Conservation (phyloP, 2,888 invertebrate genomes). For the Ormyrus thymus region DNA sequence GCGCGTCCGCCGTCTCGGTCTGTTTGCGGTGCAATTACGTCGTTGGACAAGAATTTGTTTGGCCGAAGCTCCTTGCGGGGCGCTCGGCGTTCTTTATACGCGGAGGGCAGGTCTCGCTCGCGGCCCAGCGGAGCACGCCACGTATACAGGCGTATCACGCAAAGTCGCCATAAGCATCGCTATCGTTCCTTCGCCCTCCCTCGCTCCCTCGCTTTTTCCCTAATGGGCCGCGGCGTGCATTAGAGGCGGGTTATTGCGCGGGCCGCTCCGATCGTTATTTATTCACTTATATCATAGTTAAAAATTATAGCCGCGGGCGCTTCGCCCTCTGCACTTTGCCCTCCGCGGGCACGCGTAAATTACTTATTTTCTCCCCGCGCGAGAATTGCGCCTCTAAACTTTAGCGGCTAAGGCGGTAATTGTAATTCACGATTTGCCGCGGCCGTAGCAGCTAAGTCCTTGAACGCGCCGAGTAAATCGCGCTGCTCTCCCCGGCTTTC, state of each 20-base stretch:
- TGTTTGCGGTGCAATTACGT: background rate
- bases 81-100: background rate
- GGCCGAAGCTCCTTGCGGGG: constrained; percentile 1
- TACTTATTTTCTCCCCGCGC: constrained; percentile 36
- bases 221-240: constrained; percentile 10
- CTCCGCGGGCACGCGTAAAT: constrained; percentile 31
- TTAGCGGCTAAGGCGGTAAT: background rate
- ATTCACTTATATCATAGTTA: constrained; percentile 55
- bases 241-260: constrained; percentile 43
- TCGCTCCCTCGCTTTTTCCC: background rate
- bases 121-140: too few species aligned
- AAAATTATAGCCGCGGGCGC: constrained; percentile 46
- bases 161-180: constrained; percentile 49
- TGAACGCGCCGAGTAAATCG: too few species aligned
- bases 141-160: constrained; percentile 33
- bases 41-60: constrained; percentile 23
- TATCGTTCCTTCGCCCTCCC: background rate
- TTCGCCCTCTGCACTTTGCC: constrained; percentile 12
- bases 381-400: background rate
- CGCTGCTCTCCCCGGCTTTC: too few species aligned
- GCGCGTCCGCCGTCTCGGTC: too few species aligned
- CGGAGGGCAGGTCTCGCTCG: background rate
- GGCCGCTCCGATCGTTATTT: constrained; percentile 52
- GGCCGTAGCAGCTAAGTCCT: too few species aligned
- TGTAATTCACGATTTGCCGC: constrained; percentile 31